A percentile compares a stretch with the other conserved stretches of the same genome.
These are phyloP conservation scores for Melinaea marsaeus DNA, from an alignment of 2,888 invertebrate genomes.

Conservation along the genomic window DNA sequence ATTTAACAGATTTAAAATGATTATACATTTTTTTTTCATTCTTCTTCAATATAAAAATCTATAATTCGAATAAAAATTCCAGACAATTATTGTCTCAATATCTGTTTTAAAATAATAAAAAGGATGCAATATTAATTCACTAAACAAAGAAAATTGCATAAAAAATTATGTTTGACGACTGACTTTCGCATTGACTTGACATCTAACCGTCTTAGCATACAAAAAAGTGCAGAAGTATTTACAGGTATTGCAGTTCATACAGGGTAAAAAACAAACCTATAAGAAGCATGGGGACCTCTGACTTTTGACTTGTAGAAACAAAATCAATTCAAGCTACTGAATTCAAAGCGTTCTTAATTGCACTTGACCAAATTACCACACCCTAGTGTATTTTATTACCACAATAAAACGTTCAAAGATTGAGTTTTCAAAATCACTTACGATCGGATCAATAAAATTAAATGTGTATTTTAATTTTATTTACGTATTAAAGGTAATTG, in stretches of 20 bases:
- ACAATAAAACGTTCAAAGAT: slow-evolving; percentile 23
- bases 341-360: slow-evolving; percentile 1
- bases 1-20: not conserved
- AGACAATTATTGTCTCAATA: too few relatives aligned
- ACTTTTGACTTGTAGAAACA: not conserved
- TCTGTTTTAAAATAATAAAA: too few relatives aligned
- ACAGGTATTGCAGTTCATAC: not conserved
- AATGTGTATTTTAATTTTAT: slow-evolving; percentile 19
- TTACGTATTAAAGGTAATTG: too few relatives aligned
- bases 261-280: not conserved
- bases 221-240: not conserved
- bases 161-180: too few relatives aligned
- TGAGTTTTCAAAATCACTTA: slow-evolving; percentile 21
- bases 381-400: slow-evolving; percentile 15
- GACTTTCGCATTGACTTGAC: too few relatives aligned
- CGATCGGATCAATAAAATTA: slow-evolving; percentile 24
- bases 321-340: slow-evolving; percentile 1
- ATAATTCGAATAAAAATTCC: too few relatives aligned
- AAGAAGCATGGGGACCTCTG: not conserved
- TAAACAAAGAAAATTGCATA: too few relatives aligned
- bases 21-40: too few relatives aligned
- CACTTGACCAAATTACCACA: slow-evolving; percentile 11
- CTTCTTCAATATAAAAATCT: too few relatives aligned
- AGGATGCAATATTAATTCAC: too few relatives aligned
- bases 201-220: too few relatives aligned